Evolutionary conservation across 92 coral and sea anemone genomes (phyloP).

Genomic region (Chrysogorgia sp.): DNA sequence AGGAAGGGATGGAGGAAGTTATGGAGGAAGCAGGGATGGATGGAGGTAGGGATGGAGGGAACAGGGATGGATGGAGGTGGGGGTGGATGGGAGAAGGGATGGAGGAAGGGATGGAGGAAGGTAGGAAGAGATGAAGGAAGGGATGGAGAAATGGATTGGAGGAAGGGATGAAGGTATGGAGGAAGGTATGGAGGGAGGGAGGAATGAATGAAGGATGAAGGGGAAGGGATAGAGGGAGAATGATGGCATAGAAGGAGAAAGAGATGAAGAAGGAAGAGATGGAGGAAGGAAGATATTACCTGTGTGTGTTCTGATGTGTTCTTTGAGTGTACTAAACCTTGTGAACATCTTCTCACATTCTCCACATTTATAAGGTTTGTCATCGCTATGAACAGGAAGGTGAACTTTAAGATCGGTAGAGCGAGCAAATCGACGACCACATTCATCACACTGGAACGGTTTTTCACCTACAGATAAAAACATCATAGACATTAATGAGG

Average conservation of each 20-base stretch:
- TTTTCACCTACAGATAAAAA: constrained; percentile 87
- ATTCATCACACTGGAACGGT: constrained; percentile 89
- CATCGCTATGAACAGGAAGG: constrained; percentile 97
- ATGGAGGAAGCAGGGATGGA: not conserved
- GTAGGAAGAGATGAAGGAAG: not conserved
- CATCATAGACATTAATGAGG: not conserved
- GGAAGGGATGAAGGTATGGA: not conserved
- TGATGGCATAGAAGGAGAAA: too few species aligned
- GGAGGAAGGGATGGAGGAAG: not conserved
- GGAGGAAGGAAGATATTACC: constrained; percentile 49
- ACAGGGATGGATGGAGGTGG: not conserved
- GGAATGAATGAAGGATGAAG: not conserved
- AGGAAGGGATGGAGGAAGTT: not conserved
- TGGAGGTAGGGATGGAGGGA: not conserved
- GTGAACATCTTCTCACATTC: constrained; percentile 99
- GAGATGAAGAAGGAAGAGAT: not conserved
- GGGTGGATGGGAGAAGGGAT: not conserved
- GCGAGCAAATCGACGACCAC: constrained; percentile 98
- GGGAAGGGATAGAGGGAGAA: too few species aligned
- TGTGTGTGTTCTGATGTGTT: constrained; percentile 97
- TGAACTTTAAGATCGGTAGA: constrained; percentile 98
- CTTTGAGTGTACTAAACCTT: constrained; percentile 96
- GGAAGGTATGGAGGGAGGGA: not conserved
- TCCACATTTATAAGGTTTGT: constrained; percentile 99
- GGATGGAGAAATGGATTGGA: not conserved